These are phyloP conservation scores for Panonychus citri DNA, from an alignment of 1,140 invertebrate genomes.

Conservation along the genomic window DNA sequence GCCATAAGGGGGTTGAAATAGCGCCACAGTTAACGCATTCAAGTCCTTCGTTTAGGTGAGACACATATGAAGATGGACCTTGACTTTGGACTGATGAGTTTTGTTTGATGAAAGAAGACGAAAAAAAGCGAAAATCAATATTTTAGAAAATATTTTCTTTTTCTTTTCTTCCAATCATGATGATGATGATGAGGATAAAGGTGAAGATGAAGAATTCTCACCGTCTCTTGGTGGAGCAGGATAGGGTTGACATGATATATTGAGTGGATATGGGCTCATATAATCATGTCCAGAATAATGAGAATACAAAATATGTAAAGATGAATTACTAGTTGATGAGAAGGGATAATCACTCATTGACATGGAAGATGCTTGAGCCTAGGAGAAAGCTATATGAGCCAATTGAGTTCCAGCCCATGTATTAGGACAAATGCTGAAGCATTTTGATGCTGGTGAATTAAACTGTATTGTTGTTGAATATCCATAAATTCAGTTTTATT, in stretches of 20 bases:
- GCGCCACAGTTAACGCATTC: conserved; percentile 76
- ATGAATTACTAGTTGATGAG: conserved; percentile 26
- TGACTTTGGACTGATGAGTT: no score
- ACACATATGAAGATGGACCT: no score
- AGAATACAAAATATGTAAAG: conserved; percentile 18
- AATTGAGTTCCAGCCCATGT: conserved; percentile 18
- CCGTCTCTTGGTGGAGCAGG: conserved; percentile 75
- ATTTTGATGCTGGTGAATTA: conserved; percentile 20
- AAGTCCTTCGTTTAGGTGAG: conserved; percentile 30
- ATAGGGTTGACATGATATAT: conserved; percentile 29
- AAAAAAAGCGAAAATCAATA: no score
- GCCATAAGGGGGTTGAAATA: conserved; percentile 58
- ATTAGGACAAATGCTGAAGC: conserved; percentile 19
- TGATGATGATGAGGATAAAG: no score
- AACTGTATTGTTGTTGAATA: conserved; percentile 52
- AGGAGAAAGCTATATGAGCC: conserved; percentile 20
- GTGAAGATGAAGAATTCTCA: conserved; percentile 19
- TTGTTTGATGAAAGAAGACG: no score
- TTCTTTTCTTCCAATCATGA: no score
- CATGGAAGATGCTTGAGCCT: conserved; percentile 16
- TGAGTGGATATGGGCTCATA: conserved; percentile 57
- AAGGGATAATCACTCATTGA: conserved; percentile 64
- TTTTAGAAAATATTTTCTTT: no score
- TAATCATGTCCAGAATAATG: conserved; percentile 26
- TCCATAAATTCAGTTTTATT: conserved; percentile 72